phyloP scores from a whole-genome alignment of 2,888 invertebrate genomes.

The Andrena dorsata region DNA sequence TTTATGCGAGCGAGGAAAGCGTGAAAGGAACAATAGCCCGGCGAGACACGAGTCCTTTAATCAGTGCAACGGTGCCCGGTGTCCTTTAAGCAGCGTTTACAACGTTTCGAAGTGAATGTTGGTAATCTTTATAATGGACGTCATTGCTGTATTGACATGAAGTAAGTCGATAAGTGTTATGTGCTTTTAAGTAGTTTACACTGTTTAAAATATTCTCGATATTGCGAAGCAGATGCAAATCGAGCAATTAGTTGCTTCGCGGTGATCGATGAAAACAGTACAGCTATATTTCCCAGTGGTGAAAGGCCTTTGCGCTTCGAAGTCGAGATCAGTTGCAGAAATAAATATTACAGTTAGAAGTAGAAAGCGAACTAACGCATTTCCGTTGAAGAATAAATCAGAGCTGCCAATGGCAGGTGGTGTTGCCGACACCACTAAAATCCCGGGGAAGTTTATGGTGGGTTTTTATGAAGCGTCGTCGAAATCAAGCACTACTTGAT shows the following conservation, averaged over 20 bases:
- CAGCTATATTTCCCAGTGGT: not conserved
- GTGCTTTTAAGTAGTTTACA: no score
- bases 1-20: slow-evolving; percentile 30
- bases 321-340: not conserved
- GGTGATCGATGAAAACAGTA: not conserved
- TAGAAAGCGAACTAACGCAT: not conserved
- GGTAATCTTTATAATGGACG: not conserved
- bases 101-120: not conserved
- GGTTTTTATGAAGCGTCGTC: not conserved
- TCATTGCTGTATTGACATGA: not conserved
- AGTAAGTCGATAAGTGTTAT: not conserved
- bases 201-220: not conserved
- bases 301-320: not conserved
- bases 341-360: not conserved
- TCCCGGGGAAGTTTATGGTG: not conserved
- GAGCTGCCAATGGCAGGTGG: not conserved
- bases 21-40: slow-evolving; percentile 36
- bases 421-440: not conserved
- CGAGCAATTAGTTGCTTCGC: no score
- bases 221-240: not conserved
- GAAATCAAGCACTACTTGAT: slow-evolving; percentile 28
- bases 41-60: slow-evolving; percentile 10
- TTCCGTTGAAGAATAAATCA: not conserved
- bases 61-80: not conserved
- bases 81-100: not conserved